phyloP scores from a whole-genome alignment of 2,888 invertebrate species.

The Halictus ligatus region DNA sequence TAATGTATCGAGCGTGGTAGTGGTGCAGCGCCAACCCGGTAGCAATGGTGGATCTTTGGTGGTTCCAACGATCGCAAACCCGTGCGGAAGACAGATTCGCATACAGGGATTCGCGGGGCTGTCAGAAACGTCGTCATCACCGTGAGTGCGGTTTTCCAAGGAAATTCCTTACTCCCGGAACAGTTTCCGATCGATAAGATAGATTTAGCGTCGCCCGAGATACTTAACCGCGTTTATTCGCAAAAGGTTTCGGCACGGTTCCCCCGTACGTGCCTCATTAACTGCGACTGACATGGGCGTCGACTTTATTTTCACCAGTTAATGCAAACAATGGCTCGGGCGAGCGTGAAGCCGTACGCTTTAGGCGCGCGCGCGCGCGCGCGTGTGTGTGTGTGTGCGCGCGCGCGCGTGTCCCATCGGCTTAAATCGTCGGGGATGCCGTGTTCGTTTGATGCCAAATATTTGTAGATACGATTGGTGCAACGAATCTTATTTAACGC shows the following conservation, averaged over 20 bases:
- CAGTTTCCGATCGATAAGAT: constrained; percentile 46
- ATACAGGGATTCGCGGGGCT: constrained; percentile 11
- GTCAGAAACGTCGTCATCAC: constrained; percentile 23
- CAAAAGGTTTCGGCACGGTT: background rate
- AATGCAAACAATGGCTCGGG: constrained; percentile 52
- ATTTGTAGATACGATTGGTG: constrained; percentile 60
- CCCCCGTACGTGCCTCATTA: constrained; percentile 43
- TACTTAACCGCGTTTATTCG: constrained; percentile 37
- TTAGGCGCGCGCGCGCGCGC: background rate
- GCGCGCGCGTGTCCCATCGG: background rate
- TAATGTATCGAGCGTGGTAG: background rate
- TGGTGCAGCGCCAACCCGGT: background rate
- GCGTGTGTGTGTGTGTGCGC: background rate
- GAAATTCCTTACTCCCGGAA: constrained; percentile 22
- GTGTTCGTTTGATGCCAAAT: constrained; percentile 58
- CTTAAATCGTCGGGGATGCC: constrained; percentile 48
- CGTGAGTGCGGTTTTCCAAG: constrained; percentile 26
- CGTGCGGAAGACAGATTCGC: constrained; percentile 9
- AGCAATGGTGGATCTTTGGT: background rate
- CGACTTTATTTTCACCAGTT: constrained; percentile 60
- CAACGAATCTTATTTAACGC: constrained; percentile 67
- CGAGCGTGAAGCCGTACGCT: constrained; percentile 31
- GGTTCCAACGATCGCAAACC: constrained; percentile 11
- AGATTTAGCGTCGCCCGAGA: constrained; percentile 28
- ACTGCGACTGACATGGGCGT: constrained; percentile 13